phyloP scores from a whole-genome alignment of 2,888 invertebrate genomes.

The Orthosia incerta region DNA sequence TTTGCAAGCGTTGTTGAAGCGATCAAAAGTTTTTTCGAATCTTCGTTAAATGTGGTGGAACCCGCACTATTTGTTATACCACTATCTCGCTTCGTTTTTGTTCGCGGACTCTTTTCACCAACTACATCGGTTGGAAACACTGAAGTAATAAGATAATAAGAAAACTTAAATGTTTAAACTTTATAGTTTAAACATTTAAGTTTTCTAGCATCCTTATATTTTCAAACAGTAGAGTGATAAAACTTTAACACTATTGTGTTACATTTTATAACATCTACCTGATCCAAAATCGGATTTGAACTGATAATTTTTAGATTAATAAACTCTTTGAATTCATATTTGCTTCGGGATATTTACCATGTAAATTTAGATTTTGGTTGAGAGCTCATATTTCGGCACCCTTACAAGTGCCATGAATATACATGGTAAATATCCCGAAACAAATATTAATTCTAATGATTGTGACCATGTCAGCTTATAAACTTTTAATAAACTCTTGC shows the following conservation, averaged over 20 bases:
- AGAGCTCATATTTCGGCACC: too few relatives aligned
- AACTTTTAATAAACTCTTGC: not conserved
- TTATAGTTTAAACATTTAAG: conserved; percentile 34
- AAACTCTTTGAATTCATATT: too few relatives aligned
- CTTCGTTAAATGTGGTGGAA: conserved; percentile 27
- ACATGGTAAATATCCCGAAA: too few relatives aligned
- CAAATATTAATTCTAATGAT: too few relatives aligned
- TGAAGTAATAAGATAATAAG: conserved; percentile 43
- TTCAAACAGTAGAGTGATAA: conserved; percentile 8
- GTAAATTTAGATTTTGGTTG: too few relatives aligned
- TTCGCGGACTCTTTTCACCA: conserved; percentile 36
- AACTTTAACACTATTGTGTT: conserved; percentile 13
- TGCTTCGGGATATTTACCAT: too few relatives aligned
- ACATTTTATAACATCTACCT: not conserved
- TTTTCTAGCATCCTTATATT: conserved; percentile 14
- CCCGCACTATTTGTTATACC: conserved; percentile 45
- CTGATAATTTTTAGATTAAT: not conserved
- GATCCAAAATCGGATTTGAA: not conserved
- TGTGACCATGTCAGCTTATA: too few relatives aligned
- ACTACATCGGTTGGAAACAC: conserved; percentile 20
- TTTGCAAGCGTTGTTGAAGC: conserved; percentile 28
- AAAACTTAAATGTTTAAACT: too few relatives aligned
- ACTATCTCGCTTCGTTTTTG: conserved; percentile 33
- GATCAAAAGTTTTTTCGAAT: conserved; percentile 44
- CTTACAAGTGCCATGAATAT: too few relatives aligned